These are phyloP conservation scores for Halichondria panicea DNA, from an alignment of 37 sponge, comb jelly and placozoan genomes.

Conservation along the genomic window DNA sequence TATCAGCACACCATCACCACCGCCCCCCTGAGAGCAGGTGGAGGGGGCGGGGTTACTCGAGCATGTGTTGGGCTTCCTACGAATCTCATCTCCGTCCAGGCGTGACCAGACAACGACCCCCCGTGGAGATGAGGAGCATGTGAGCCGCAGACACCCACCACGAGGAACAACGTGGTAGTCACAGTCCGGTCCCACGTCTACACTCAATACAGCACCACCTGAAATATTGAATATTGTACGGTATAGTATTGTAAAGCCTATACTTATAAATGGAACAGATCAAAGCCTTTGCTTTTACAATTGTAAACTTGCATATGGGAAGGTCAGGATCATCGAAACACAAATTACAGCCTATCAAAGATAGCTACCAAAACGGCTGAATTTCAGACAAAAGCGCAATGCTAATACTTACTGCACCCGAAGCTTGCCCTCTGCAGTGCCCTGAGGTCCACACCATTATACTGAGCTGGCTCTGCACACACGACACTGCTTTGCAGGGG, in stretches of 20 bases:
- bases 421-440: slow-evolving; percentile 16
- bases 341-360: too few species aligned
- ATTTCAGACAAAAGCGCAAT: too few species aligned
- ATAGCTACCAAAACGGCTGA: too few species aligned
- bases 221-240: not conserved
- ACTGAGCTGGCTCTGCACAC: slow-evolving; percentile 33
- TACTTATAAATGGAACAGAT: not conserved
- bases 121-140: slow-evolving; percentile 25
- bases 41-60: not conserved
- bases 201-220: not conserved
- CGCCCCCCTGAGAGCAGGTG: not conserved
- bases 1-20: slow-evolving; percentile 24
- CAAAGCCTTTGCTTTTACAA: too few species aligned
- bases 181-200: slow-evolving; percentile 1
- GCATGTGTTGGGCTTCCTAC: not conserved
- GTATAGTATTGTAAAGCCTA: not conserved
- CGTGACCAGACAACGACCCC: slow-evolving; percentile 17
- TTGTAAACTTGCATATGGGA: too few species aligned
- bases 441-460: slow-evolving; percentile 24
- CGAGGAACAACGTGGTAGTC: slow-evolving; percentile 20
- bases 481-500: slow-evolving; percentile 2
- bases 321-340: too few species aligned
- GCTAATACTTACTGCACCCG: slow-evolving; percentile 30
- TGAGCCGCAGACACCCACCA: slow-evolving; percentile 18
- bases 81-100: not conserved